Base-by-base conservation (phyloP, 2,888 invertebrate genomes). In the Euplexia lucipara region DNA sequence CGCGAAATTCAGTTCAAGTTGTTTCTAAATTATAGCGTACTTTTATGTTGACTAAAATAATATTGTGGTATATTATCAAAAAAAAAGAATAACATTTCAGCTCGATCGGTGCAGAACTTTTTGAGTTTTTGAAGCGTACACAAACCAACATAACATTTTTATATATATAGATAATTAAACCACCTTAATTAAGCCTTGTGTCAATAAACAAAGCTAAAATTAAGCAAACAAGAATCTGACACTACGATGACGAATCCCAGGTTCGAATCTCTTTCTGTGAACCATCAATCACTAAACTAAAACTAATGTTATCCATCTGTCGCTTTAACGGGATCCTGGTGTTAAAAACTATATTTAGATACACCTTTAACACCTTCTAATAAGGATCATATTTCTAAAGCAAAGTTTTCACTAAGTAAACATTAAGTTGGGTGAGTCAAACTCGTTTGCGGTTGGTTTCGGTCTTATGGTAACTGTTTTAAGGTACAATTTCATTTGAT, bases 321-420 rank as follows among this genome's bases (percentile, higher is more conserved):
- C 85, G 78, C 82, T 77, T 82, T 81, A 79, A 85, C 86, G 80
- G 79, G 75, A 82, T 76, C 68, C 75, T 72, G 73, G 54, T 75
- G 74, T 69, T 62, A 64, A 67, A 18, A 32, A 44, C 63, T 81
- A 83, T 64, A 70, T 73, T 66, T 72, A 74, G 70, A 61, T 34
- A 34, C 53, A 18, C 6, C 51, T 47, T 65, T 71, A 78, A 26
- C 0, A 0, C 20, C 14, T 51, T 1, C 7, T 0, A 4, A 45
- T 81, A 78, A 65, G 34, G 57, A 70, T 66, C 10, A 67, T 56
- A 49, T 52, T 75, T 3, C 32, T 49, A 0, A 1, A 32, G 32
- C 65, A 54, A 59, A 26, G 16, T 39, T 56, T 67, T 66, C 34
- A 64, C 59, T 64, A 64, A 69, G 37, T 61, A 52, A 68, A 70